Evolutionary conservation across 2,797 vertebrate species (phyloP), one percentile per base, ranked within the genome.

Genomic region (Arremon aurantiirostris): DNA sequence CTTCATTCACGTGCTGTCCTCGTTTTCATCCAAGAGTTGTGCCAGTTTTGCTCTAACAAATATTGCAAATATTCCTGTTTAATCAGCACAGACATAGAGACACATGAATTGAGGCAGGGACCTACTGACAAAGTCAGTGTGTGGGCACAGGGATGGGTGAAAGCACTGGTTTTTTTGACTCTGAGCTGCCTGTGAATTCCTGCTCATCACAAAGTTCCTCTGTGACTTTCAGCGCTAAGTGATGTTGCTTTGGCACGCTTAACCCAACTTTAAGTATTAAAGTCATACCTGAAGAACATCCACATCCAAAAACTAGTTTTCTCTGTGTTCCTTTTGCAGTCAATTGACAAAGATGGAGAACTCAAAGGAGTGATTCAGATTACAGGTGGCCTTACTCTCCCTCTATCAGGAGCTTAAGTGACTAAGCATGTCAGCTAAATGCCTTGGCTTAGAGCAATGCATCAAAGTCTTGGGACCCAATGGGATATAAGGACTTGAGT

Each of bases 321-420:
- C 65, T 12, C 34, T 56, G 49, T 41, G 46, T 88, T 90, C 86
- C 53, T 88, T 18, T 34, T 22, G 26, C 12, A 78, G 82, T 41
- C 88, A 72, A 3, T 50, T 92, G 95, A 75, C 88, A 90, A 89
- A 92, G 88, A 95, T 79, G 82, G 77, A 96, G 86, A 92, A 93
- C 61, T 90, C 69, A 50, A 66, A 94, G 34, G 82, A 83, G 39
- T 78, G 80, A 88, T 84, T 81, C 61, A 86, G 90, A 84, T 94
- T 90, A 86, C 52, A 82, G 80, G 93, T 93, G 80, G 92, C 86
- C 80, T 93, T 66, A 86, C 46, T 96, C 32, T 88, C 66, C 95
- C 88, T 86, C 76, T 94, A 72, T 95, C 90, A 96, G 90, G 73
- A 94, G 93, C 86, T 96, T 96, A 96, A 96, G 93, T 96, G 92